These are phyloP conservation scores for Orius insidiosus DNA, from an alignment of 1,140 invertebrate genomes.

Conservation along the genomic window DNA sequence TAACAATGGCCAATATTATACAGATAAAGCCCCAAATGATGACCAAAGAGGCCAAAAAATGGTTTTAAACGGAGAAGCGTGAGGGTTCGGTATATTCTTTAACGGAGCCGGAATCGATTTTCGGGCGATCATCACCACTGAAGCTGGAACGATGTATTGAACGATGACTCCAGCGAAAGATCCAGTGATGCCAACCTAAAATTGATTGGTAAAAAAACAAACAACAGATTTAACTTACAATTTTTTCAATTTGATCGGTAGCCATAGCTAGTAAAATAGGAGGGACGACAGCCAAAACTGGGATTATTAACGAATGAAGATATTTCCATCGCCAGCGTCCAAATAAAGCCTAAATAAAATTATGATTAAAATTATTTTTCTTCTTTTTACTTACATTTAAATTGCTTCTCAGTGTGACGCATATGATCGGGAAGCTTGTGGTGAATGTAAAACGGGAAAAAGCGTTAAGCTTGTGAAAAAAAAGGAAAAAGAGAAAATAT, in stretches of 20 bases:
- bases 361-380: slow-evolving; percentile 24
- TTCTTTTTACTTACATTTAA: slow-evolving; percentile 43
- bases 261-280: slow-evolving; percentile 68
- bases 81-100: neutral
- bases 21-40: slow-evolving; percentile 10
- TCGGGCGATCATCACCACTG: slow-evolving; percentile 66
- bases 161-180: slow-evolving; percentile 85
- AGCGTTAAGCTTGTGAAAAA: no score
- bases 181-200: slow-evolving; percentile 59
- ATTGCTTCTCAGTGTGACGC: slow-evolving; percentile 90
- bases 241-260: slow-evolving; percentile 55
- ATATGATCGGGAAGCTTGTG: slow-evolving; percentile 92
- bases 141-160: slow-evolving; percentile 86
- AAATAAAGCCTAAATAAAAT: slow-evolving; percentile 19
- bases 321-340: slow-evolving; percentile 20
- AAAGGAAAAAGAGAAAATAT: no score
- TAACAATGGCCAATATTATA: no score
- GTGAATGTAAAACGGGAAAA: slow-evolving; percentile 91
- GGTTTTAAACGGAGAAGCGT: slow-evolving; percentile 12
- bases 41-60: slow-evolving; percentile 10
- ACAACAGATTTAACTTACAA: slow-evolving; percentile 28
- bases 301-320: slow-evolving; percentile 29
- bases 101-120: slow-evolving; percentile 2
- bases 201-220: neutral
- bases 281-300: slow-evolving; percentile 64